These are phyloP conservation scores for Pseudorhombus dupliciocellatus DNA, from an alignment of 2,113 vertebrate species.

Conservation along the genomic window DNA sequence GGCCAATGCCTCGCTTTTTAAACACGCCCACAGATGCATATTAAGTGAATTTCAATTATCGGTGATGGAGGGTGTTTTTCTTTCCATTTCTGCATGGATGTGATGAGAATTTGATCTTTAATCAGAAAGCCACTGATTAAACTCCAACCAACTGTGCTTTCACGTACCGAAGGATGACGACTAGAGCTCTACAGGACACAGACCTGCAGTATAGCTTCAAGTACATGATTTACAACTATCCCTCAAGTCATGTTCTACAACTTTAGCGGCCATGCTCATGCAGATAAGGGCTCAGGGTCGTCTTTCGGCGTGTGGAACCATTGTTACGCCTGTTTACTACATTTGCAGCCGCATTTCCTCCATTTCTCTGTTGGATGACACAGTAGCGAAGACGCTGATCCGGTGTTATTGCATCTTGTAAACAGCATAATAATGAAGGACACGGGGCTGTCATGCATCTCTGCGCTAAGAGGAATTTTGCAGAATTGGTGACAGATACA, in stretches of 20 bases:
- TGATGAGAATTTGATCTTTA: slow-evolving; percentile 83
- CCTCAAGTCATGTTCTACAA: slow-evolving; percentile 48
- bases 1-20: slow-evolving; percentile 25
- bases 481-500: slow-evolving; percentile 23
- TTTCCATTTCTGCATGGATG: slow-evolving; percentile 85
- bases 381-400: slow-evolving; percentile 41
- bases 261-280: slow-evolving; percentile 42
- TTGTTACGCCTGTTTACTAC: slow-evolving; percentile 74
- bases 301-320: slow-evolving; percentile 82
- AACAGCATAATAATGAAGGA: slow-evolving; percentile 43
- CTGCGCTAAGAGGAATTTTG: slow-evolving; percentile 44
- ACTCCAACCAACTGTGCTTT: slow-evolving; percentile 80
- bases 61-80: slow-evolving; percentile 81
- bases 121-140: slow-evolving; percentile 85
- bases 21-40: slow-evolving; percentile 38
- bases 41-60: slow-evolving; percentile 84
- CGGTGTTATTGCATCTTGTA: slow-evolving; percentile 32
- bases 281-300: slow-evolving; percentile 72
- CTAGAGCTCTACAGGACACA: slow-evolving; percentile 56
- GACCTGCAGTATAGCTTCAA: slow-evolving; percentile 33
- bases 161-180: slow-evolving; percentile 80
- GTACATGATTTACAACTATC: slow-evolving; percentile 23
- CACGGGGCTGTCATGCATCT: slow-evolving; percentile 43
- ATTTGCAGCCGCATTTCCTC: slow-evolving; percentile 73
- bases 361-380: slow-evolving; percentile 74